These are phyloP conservation scores for Drosophila busckii DNA, from an alignment of 1,140 invertebrate genomes.

Conservation along the genomic window DNA sequence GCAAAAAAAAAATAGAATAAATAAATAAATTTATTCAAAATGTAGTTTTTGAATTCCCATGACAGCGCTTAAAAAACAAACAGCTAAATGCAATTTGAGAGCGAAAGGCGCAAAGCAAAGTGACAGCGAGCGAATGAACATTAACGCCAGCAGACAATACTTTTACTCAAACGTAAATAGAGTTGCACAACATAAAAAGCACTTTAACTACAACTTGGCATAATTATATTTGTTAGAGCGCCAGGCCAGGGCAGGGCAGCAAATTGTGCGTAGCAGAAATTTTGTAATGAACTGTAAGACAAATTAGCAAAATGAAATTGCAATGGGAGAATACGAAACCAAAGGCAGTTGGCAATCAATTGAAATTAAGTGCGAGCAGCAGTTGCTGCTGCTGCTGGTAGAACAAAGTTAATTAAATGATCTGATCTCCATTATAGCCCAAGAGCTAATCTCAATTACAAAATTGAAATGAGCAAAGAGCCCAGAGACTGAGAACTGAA, in stretches of 20 bases:
- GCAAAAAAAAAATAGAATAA: slow-evolving; percentile 52
- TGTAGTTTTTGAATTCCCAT: slow-evolving; percentile 66
- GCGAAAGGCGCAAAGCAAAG: slow-evolving; percentile 52
- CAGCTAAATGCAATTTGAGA: slow-evolving; percentile 70
- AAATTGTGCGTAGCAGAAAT: too few relatives aligned
- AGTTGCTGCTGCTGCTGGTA: slow-evolving; percentile 47
- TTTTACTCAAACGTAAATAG: too few relatives aligned
- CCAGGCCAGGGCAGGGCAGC: too few relatives aligned
- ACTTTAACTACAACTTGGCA: too few relatives aligned
- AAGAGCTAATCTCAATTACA: slow-evolving; percentile 78
- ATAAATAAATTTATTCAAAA: slow-evolving; percentile 74
- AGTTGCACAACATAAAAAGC: too few relatives aligned
- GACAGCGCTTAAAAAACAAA: slow-evolving; percentile 69
- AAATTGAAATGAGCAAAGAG: slow-evolving; percentile 74
- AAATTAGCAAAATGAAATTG: too few relatives aligned
- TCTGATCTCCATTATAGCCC: slow-evolving; percentile 77
- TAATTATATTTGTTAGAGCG: too few relatives aligned
- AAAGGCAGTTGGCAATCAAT: slow-evolving; percentile 35
- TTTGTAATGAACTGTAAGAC: too few relatives aligned
- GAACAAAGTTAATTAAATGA: slow-evolving; percentile 78
- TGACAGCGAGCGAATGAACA: slow-evolving; percentile 11
- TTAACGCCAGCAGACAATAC: slow-evolving; percentile 23
- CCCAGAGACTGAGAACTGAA: too few relatives aligned
- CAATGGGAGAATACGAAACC: too few relatives aligned
- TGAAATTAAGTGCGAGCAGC: slow-evolving; percentile 44